Evolutionary conservation across 1,140 invertebrate genomes (phyloP).

Genomic region (Trichogramma pretiosum): DNA sequence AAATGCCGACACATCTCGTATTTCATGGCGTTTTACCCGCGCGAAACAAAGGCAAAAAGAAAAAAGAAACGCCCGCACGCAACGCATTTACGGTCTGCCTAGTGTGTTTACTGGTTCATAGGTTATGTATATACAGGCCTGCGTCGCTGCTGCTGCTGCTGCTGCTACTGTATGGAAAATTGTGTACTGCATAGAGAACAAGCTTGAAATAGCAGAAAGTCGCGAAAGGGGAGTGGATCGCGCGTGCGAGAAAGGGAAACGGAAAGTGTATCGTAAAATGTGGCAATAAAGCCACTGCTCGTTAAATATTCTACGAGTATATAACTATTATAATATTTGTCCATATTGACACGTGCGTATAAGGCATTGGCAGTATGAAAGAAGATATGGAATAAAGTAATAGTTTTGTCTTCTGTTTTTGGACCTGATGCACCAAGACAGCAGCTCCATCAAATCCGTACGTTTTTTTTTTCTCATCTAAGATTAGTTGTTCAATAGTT

Average conservation of each 20-base stretch:
- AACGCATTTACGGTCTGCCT: neutral
- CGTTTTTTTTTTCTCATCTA: no score
- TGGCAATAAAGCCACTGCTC: slow-evolving; percentile 13
- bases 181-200: no score
- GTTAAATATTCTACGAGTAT: slow-evolving; percentile 13
- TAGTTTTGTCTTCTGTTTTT: no score
- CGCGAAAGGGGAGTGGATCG: neutral
- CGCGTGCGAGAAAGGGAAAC: neutral
- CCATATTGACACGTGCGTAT: no score
- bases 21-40: slow-evolving; percentile 11
- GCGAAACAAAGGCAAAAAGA: slow-evolving; percentile 6
- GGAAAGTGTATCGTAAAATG: slow-evolving; percentile 14
- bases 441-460: no score
- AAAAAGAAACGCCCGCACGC: neutral
- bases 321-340: slow-evolving; percentile 14
- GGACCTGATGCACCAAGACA: no score
- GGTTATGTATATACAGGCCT: no score
- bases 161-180: neutral
- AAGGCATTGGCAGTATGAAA: no score
- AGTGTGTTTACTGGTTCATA: neutral
- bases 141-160: no score
- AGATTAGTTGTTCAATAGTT: no score
- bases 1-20: slow-evolving; percentile 12
- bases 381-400: no score
- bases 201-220: neutral